phyloP scores from a whole-genome alignment of 2,113 vertebrate species.

The Xiphorhynchus elegans region DNA sequence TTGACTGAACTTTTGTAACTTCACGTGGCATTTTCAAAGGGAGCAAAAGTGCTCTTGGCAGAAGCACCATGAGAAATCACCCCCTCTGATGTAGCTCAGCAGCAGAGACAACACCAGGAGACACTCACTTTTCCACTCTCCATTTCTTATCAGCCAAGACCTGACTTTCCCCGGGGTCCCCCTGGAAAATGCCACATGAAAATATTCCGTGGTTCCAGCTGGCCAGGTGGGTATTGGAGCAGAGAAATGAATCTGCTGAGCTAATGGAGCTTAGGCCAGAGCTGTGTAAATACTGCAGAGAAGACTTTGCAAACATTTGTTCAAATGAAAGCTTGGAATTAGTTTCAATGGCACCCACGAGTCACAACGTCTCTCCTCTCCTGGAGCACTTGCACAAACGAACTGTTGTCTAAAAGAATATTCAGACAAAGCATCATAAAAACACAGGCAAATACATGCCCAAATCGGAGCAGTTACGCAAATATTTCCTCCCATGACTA shows the following conservation, averaged over 20 bases:
- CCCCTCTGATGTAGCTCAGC: background rate
- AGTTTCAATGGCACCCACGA: conserved; percentile 3
- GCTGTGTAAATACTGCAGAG: background rate
- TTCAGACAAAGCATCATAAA: background rate
- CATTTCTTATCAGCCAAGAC: background rate
- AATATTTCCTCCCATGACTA: conserved; percentile 37
- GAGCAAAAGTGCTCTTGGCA: background rate
- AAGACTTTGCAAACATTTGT: conserved; percentile 53
- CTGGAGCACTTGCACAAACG: background rate
- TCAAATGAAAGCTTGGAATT: background rate
- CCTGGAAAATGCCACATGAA: background rate
- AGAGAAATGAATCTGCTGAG: conserved; percentile 38
- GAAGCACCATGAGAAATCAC: background rate
- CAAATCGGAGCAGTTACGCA: background rate
- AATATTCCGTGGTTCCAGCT: background rate
- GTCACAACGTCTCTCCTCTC: background rate
- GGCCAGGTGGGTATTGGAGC: background rate
- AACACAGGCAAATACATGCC: conserved; percentile 39
- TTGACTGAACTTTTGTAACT: background rate
- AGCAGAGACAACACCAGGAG: background rate
- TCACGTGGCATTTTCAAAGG: background rate
- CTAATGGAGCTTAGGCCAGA: conserved; percentile 22
- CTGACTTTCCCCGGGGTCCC: background rate
- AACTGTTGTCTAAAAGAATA: background rate
- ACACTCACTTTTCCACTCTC: background rate